Evolutionary conservation across 2,888 invertebrate genomes (phyloP), one percentile per base, ranked within the genome.

Genomic region (Brenthis hecate): DNA sequence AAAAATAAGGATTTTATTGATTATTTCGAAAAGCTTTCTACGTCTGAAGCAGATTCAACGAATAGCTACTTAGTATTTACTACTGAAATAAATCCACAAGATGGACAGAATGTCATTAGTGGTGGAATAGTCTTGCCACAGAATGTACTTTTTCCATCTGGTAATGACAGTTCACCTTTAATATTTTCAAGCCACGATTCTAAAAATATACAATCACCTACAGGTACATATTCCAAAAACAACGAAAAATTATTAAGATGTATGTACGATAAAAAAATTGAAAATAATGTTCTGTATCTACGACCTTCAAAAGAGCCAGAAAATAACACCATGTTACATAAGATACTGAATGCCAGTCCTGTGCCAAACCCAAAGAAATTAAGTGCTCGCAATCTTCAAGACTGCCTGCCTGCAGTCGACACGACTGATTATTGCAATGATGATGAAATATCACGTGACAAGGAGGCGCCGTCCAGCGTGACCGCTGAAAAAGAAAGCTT

Each of bases 361-460:
- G 92, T 90, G 16, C 80, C 86, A 50, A 88, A 90, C 73, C 92
- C 92, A 6, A 92, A 87, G 78, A 84, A 87, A 77, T 76, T 90
- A 23, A 89, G 11, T 43, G 11, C 36, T 11, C 36, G 36, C 36
- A 43, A 43, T 36, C 1, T 8, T 11, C 87, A n/a, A 84, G 83
- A 72, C 90, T 87, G 63, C 72, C 73, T 47, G 5, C 19, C 48
- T 11, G 14, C 19, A 56, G 56, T 56, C 23, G n/a, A 19, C 43
- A 56, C 43, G 11, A 53, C 48, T 11, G 48, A 62, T 43, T 2
- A 13, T 19, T n/a, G 13, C 19, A 62, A 19, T 32, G 5, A 14
- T 36, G 51, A 51, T 36, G 36, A 62, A 19, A 53, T 32, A 16
- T 14, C 6, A 36, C n/a, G 16, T 53, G 51, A 16, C 51, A 53